phyloP scores from a whole-genome alignment of 2,888 invertebrate genomes.

The Flexamia atlantica region DNA sequence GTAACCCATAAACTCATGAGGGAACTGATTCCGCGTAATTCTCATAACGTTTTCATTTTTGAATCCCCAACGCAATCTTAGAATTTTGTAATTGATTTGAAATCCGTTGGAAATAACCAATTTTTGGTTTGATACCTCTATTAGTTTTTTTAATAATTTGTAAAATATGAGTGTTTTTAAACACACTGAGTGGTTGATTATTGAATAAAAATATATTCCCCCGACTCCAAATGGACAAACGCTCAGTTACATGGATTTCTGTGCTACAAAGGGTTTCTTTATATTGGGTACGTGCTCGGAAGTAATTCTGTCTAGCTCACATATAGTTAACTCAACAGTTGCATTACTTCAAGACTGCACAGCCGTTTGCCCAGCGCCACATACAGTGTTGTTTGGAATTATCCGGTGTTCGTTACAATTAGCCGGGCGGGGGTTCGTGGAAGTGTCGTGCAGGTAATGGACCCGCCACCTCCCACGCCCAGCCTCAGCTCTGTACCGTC shows the following conservation, averaged over 20 bases:
- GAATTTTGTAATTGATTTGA: too few species aligned
- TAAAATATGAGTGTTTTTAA: too few species aligned
- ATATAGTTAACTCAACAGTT: not conserved
- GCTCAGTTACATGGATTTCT: too few species aligned
- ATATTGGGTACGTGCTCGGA: not conserved
- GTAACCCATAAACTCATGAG: slow-evolving; percentile 55
- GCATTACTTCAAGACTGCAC: not conserved
- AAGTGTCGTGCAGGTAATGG: slow-evolving; percentile 23
- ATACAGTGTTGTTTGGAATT: not conserved
- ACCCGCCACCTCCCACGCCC: slow-evolving; percentile 10
- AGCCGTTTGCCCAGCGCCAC: slow-evolving; percentile 3
- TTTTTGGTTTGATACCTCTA: too few species aligned
- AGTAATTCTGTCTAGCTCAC: not conserved
- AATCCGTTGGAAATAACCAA: too few species aligned
- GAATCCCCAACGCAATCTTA: not conserved
- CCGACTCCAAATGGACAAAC: too few species aligned
- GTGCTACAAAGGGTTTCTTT: too few species aligned
- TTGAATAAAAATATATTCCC: too few species aligned
- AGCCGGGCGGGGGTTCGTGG: not conserved
- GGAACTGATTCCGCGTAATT: slow-evolving; percentile 42
- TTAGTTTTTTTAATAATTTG: too few species aligned
- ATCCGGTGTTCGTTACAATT: slow-evolving; percentile 26
- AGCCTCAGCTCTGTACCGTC: not conserved
- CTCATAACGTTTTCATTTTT: slow-evolving; percentile 36
- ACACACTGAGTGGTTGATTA: too few species aligned